Base-by-base conservation (phyloP, 2,888 invertebrate species). In the Agonopterix subpropinquella region DNA sequence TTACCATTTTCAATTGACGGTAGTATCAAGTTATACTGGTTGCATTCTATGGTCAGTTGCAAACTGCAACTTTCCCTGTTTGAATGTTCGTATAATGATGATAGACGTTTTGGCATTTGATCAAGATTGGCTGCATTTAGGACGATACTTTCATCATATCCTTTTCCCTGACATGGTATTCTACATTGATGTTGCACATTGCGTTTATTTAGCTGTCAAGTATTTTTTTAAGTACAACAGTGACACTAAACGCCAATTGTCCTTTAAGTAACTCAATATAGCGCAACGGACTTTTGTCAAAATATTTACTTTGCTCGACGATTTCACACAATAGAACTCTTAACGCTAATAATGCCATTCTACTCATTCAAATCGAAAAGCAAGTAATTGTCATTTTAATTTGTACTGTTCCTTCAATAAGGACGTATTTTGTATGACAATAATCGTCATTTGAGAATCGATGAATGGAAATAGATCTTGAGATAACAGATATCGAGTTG, bases 261-360 rank as follows among this genome's bases (percentile, higher is more conserved):
- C 73, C 72, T 73, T 67, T 73, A 71, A 77, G 82, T 80, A 80
- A 81, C 79, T 82, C 74, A 81, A 85, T 81, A 82, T 75, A 71
- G 72, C 76, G 77, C 79, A 78, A 83, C 73, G 76, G 73, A 77
- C 73, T 80, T 77, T 85, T 85, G 86, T 87, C 87, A 87, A 70
- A 88, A 88, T 86, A 88, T 88, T 88, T 88, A 84, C 85, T 81
- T 77, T 76, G 62, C 67, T 64, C 71, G 57, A 62, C 70, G 56
- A 60, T 61, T 63, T 67, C 57, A 50, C 61, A 85, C 85, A 87
- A 86, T 72, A 53, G 74, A 51, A 57, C 72, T 74, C 73, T 81
- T 74, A 75, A 73, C 70, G 76, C 80, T 80, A 80, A 83, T 84
- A 85, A 83, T 79, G 77, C 79, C 61, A 73, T 80, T 77, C 62